A percentile compares a stretch with the other conserved stretches of the same genome.
phyloP scores from a whole-genome alignment of 2,888 invertebrate species.

The Hirudinaria manillensis region DNA sequence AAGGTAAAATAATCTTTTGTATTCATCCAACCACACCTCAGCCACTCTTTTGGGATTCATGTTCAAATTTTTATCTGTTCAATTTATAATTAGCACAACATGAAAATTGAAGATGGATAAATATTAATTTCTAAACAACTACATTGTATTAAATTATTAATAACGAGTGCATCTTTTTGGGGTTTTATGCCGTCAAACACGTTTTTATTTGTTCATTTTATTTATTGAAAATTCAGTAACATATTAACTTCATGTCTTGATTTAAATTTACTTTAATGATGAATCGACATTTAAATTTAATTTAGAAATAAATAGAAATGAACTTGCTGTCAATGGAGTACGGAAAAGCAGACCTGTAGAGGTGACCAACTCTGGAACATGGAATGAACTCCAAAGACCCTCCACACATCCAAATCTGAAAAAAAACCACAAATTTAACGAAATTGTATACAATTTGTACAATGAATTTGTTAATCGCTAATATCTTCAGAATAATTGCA shows the following conservation, averaged over 20 bases:
- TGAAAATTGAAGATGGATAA: not conserved
- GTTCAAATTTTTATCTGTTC: constrained; percentile 59
- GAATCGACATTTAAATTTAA: too few relatives aligned
- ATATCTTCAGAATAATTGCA: not conserved
- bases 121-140: too few relatives aligned
- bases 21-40: constrained; percentile 65
- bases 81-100: not conserved
- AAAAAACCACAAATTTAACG: not conserved
- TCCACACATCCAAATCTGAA: constrained; percentile 26
- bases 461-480: not conserved
- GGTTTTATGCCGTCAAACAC: too few relatives aligned
- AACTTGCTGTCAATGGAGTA: constrained; percentile 18
- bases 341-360: constrained; percentile 23
- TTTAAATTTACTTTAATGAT: too few relatives aligned
- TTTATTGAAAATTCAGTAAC: too few relatives aligned
- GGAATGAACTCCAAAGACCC: constrained; percentile 19
- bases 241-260: too few relatives aligned
- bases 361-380: constrained; percentile 29
- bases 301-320: too few relatives aligned
- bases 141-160: too few relatives aligned
- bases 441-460: not conserved
- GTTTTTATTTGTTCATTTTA: too few relatives aligned
- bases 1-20: constrained; percentile 84
- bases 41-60: constrained; percentile 92
- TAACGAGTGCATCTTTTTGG: too few relatives aligned